Base-by-base conservation (phyloP, 2,113 vertebrate genomes). In the Pollimyrus isidori region DNA sequence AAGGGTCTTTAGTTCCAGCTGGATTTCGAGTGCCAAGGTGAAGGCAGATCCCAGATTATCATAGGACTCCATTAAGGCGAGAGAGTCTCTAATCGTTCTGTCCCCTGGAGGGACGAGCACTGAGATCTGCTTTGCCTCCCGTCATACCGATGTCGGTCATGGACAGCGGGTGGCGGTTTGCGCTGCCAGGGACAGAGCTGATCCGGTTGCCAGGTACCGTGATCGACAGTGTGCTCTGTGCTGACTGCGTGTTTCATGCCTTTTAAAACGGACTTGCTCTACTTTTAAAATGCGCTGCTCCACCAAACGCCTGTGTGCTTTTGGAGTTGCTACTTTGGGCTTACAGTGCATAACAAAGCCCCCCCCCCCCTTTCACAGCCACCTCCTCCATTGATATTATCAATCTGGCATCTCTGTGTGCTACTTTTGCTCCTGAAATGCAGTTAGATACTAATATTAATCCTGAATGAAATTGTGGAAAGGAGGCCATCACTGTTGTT, bases 191-290 rank as follows among this genome's bases (percentile, higher is more conserved):
- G 35, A 35, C 35, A 35, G 35, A 35, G 35, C 35, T 94, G 84
- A 95, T 95, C 92, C 93, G 91, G 90, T 92, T 95, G 50, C 93
- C 94, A 94, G 94, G 94, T 95, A 92, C 50, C 89, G 89, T 90
- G 90, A 83, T 87, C 7, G 19, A 58, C 7, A 45, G 65, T 65
- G n/a, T 88, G 5, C 84, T 73, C 52, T 69, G 2, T 19, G 45
- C 48, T 10, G 45, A 53, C 49, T 56, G 3, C 30, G 3, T 85
- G 7, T 65, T 87, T 39, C 23, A 7, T 30, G 19, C 19, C 15
- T 80, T 80, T 80, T 80, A 42, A 80, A 7, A 35, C 7, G 5
- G 30, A 11, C 62, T 69, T 30, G n/a, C 26, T 9, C n/a, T 65
- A 65, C 62, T 65, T n/a, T 26, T 65, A 26, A 65, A 65, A 26